These are phyloP conservation scores for Stenodera caucasica DNA, from an alignment of 2,888 invertebrate genomes.

Conservation along the genomic window DNA sequence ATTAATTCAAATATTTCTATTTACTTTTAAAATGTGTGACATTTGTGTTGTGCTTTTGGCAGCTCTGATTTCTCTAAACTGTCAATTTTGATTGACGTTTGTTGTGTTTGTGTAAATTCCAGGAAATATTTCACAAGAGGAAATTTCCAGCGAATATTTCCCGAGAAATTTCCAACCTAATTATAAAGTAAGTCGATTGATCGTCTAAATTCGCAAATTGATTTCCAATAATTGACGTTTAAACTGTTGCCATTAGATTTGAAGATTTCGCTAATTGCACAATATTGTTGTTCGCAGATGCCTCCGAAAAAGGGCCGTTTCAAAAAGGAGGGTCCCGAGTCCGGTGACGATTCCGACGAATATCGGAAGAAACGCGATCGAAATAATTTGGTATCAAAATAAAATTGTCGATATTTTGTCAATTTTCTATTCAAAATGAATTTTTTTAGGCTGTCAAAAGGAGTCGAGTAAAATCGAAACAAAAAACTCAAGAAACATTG, in stretches of 20 bases:
- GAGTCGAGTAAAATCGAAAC: conserved; percentile 76
- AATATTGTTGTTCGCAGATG: conserved; percentile 33
- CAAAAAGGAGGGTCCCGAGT: conserved; percentile 60
- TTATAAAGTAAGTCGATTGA: not conserved
- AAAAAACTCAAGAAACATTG: conserved; percentile 76
- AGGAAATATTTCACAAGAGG: too few relatives aligned
- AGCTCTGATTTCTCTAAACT: too few relatives aligned
- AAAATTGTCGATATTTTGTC: not conserved
- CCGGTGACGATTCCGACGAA: conserved; percentile 67
- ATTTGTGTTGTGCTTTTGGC: too few relatives aligned
- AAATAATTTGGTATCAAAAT: conserved; percentile 70
- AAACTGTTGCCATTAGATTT: too few relatives aligned
- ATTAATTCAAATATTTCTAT: too few relatives aligned
- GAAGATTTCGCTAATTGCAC: not conserved
- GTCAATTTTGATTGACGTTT: too few relatives aligned
- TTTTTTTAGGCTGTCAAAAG: conserved; percentile 75
- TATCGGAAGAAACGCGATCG: conserved; percentile 74
- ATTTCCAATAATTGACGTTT: too few relatives aligned
- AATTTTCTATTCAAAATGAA: conserved; percentile 9
- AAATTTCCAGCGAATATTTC: too few relatives aligned
- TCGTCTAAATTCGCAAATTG: too few relatives aligned
- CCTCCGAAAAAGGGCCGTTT: conserved; percentile 45
- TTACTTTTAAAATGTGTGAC: not conserved
- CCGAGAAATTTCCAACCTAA: too few relatives aligned
- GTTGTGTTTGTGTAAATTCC: too few relatives aligned